These are phyloP conservation scores for Alexandromys fortis DNA, from an alignment of 2,113 vertebrate genomes.

Conservation along the genomic window DNA sequence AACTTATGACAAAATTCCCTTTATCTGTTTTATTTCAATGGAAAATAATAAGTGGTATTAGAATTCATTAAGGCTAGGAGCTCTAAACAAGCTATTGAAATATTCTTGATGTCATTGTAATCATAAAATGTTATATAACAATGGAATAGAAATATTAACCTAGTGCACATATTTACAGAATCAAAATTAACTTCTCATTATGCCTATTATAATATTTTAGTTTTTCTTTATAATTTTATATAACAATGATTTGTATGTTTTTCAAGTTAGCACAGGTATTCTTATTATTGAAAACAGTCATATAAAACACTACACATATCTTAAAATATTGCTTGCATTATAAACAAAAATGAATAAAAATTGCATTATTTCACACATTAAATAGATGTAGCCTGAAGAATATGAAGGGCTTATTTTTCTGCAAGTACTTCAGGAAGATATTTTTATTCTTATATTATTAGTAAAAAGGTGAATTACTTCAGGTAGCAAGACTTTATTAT, in stretches of 20 bases:
- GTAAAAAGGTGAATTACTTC: constrained; percentile 15
- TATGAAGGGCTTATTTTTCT: constrained; percentile 37
- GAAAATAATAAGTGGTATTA: neutral
- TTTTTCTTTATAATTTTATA: neutral
- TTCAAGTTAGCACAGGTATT: neutral
- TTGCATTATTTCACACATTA: neutral
- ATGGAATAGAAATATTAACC: neutral
- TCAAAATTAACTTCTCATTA: neutral
- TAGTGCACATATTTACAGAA: neutral
- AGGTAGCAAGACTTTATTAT: neutral
- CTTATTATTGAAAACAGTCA: neutral
- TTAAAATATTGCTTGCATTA: constrained; percentile 14
- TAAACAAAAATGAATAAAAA: neutral
- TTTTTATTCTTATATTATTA: neutral
- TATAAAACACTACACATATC: neutral
- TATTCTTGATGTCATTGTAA: neutral
- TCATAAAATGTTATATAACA: neutral
- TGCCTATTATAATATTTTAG: neutral
- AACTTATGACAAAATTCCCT: constrained; percentile 10
- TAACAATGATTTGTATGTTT: neutral
- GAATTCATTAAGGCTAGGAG: neutral
- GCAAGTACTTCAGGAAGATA: neutral
- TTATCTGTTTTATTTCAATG: constrained; percentile 42
- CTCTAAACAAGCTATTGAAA: neutral
- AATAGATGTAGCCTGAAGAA: neutral